Evolutionary conservation across 2,888 invertebrate genomes (phyloP).

Genomic region (Bombylius discolor): DNA sequence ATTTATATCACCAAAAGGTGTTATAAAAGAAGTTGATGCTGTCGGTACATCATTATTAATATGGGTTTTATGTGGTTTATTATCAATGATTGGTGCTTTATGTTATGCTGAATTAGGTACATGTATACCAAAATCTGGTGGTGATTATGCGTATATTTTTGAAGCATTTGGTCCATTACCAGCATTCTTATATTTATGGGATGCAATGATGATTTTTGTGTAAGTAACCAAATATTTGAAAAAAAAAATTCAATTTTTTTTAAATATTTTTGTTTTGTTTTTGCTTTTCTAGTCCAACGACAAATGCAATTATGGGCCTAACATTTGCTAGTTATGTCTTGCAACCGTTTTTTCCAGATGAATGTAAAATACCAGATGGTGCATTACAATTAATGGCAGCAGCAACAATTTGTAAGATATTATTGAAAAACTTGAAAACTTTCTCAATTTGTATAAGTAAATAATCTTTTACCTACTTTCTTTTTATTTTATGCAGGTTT

Average conservation of each 20-base stretch:
- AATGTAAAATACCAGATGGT: slow-evolving; percentile 56
- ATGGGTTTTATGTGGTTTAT: slow-evolving; percentile 76
- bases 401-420: slow-evolving; percentile 59
- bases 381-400: slow-evolving; percentile 67
- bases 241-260: too few species aligned
- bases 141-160: slow-evolving; percentile 92
- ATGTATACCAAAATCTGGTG: slow-evolving; percentile 79
- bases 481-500: slow-evolving; percentile 46
- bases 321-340: slow-evolving; percentile 89
- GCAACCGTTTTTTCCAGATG: slow-evolving; percentile 66
- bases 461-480: too few species aligned
- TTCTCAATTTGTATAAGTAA: too few species aligned
- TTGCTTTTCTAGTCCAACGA: slow-evolving; percentile 61
- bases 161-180: slow-evolving; percentile 85
- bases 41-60: slow-evolving; percentile 77
- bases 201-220: slow-evolving; percentile 93
- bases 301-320: slow-evolving; percentile 90
- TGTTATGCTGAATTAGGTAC: slow-evolving; percentile 91
- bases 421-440: too few species aligned
- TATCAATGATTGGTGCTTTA: slow-evolving; percentile 87
- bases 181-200: slow-evolving; percentile 92
- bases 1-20: slow-evolving; percentile 91
- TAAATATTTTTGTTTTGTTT: slow-evolving; percentile 1
- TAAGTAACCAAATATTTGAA: slow-evolving; percentile 40
- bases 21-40: slow-evolving; percentile 78